Evolutionary conservation across 2,888 invertebrate species (phyloP).

Genomic region (Catonia carolina): DNA sequence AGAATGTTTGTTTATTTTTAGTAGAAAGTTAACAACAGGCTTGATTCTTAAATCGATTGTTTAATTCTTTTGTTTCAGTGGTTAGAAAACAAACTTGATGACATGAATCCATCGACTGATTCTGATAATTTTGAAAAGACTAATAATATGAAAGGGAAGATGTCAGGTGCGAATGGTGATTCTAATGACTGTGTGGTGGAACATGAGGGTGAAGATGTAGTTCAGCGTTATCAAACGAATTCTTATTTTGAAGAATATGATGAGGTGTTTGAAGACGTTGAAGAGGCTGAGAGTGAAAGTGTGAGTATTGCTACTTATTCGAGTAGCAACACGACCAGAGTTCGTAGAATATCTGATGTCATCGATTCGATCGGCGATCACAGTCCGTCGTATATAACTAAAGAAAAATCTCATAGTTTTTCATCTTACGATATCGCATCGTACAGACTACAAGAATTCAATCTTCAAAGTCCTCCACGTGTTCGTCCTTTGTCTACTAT

Average conservation of each 20-base stretch:
- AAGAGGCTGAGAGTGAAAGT: constrained; percentile 25
- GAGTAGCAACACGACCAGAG: constrained; percentile 24
- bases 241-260: constrained; percentile 25
- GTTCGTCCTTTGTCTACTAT: neutral
- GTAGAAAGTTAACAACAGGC: too few relatives aligned
- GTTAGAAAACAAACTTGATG: constrained; percentile 14
- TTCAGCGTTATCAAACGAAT: neutral
- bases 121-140: constrained; percentile 8
- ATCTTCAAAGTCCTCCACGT: constrained; percentile 18
- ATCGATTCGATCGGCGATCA: constrained; percentile 34
- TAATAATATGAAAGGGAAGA: constrained; percentile 3
- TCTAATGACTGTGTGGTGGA: neutral
- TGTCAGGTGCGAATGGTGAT: neutral
- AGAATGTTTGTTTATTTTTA: too few relatives aligned
- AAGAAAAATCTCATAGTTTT: constrained; percentile 22
- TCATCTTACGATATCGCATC: neutral
- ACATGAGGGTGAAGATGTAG: neutral
- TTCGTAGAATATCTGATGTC: constrained; percentile 34
- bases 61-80: constrained; percentile 27
- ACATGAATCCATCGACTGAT: constrained; percentile 20
- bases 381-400: constrained; percentile 16
- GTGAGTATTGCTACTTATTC: too few relatives aligned
- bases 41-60: too few relatives aligned
- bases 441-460: constrained; percentile 3
- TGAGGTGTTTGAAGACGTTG: constrained; percentile 32